phyloP scores from a whole-genome alignment of 1,140 invertebrate species.

The Bombyx mandarina region DNA sequence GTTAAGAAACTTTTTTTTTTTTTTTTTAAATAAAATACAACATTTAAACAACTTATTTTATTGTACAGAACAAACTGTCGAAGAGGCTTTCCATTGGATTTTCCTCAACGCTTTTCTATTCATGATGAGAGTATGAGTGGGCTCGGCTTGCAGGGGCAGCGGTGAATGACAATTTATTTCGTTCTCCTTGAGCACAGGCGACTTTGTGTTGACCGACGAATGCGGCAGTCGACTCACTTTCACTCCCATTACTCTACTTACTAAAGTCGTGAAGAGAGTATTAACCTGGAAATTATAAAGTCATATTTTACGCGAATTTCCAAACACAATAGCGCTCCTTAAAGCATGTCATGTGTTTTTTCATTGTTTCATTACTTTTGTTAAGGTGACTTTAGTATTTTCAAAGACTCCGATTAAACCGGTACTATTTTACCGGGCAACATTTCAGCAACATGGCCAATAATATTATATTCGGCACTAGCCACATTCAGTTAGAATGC shows the following conservation, averaged over 20 bases:
- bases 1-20: no score
- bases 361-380: no score
- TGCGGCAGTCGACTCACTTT: slow-evolving; percentile 22
- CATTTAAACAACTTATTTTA: slow-evolving; percentile 27
- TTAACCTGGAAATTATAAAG: slow-evolving; percentile 42
- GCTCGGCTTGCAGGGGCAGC: slow-evolving; percentile 11
- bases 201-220: slow-evolving; percentile 16
- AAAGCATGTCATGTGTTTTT: no score
- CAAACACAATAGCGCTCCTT: slow-evolving; percentile 9
- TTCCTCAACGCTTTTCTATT: slow-evolving; percentile 55
- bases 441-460: no score
- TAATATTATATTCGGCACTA: no score
- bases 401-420: no score
- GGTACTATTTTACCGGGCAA: no score
- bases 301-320: no score
- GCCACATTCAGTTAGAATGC: no score
- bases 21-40: no score
- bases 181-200: slow-evolving; percentile 10
- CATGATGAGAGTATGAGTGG: slow-evolving; percentile 46
- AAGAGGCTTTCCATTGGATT: slow-evolving; percentile 51
- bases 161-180: slow-evolving; percentile 8
- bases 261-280: slow-evolving; percentile 46
- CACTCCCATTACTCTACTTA: slow-evolving; percentile 41
- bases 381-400: no score
- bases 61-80: slow-evolving; percentile 57